These are phyloP conservation scores for Salvator merianae DNA, from an alignment of 2,113 vertebrate genomes.

Conservation along the genomic window DNA sequence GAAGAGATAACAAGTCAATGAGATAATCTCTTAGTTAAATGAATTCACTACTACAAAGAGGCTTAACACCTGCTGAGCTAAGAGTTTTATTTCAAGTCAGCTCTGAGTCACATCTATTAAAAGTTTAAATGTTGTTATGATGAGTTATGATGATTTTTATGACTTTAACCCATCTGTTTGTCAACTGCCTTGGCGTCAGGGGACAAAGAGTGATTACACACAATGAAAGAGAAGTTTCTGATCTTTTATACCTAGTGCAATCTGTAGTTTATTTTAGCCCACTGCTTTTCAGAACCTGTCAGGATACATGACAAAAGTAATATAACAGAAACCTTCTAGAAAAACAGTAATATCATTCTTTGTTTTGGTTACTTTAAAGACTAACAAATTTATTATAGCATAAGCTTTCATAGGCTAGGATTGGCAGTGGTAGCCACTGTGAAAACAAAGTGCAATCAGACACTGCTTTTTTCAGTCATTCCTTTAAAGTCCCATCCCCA, in stretches of 20 bases:
- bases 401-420: no score
- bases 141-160: no score
- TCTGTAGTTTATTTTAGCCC: not conserved
- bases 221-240: no score
- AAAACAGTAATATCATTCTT: no score
- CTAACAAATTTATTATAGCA: not conserved
- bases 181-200: no score
- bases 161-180: no score
- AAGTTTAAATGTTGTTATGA: not conserved
- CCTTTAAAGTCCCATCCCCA: no score
- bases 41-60: conserved; percentile 22
- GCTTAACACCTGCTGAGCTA: conserved; percentile 15
- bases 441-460: not conserved
- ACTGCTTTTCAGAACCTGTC: not conserved
- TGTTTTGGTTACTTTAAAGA: not conserved
- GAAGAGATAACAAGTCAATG: conserved; percentile 6
- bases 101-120: not conserved
- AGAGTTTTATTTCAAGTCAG: conserved; percentile 10
- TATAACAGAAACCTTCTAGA: not conserved
- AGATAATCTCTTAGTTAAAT: conserved; percentile 35
- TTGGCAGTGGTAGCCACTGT: no score
- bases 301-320: not conserved
- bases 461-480: not conserved
- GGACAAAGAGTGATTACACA: no score
- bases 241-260: not conserved